These are phyloP conservation scores for Cichladusa arquata DNA, from an alignment of 2,113 vertebrate species.

Conservation along the genomic window DNA sequence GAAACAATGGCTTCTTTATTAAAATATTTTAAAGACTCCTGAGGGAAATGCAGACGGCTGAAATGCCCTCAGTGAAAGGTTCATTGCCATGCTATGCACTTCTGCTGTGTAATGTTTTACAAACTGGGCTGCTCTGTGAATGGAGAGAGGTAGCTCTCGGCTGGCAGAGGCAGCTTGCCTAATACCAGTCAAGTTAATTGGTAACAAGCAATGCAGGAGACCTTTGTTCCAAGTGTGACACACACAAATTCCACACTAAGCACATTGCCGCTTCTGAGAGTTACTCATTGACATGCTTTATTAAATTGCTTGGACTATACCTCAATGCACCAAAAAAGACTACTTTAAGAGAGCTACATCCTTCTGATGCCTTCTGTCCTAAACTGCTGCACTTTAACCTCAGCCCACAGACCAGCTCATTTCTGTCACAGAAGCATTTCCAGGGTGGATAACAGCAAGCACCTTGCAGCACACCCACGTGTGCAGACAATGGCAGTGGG, in stretches of 20 bases:
- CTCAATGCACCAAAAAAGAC: neutral
- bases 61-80: conserved; percentile 39
- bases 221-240: conserved; percentile 68
- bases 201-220: conserved; percentile 59
- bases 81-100: conserved; percentile 33
- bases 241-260: conserved; percentile 51
- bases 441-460: neutral
- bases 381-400: neutral
- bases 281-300: conserved; percentile 69
- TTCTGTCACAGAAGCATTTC: neutral
- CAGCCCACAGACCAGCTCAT: neutral
- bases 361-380: neutral
- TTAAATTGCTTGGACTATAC: conserved; percentile 10
- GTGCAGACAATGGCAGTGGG: neutral
- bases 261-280: conserved; percentile 20
- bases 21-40: conserved; percentile 32
- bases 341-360: neutral
- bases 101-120: conserved; percentile 39
- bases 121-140: conserved; percentile 2
- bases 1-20: conserved; percentile 50
- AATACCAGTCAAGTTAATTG: conserved; percentile 67
- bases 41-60: conserved; percentile 22
- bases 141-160: conserved; percentile 11
- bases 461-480: neutral
- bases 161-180: conserved; percentile 20